These are phyloP conservation scores for Formica selysi DNA, from an alignment of 1,140 invertebrate genomes.

Conservation along the genomic window DNA sequence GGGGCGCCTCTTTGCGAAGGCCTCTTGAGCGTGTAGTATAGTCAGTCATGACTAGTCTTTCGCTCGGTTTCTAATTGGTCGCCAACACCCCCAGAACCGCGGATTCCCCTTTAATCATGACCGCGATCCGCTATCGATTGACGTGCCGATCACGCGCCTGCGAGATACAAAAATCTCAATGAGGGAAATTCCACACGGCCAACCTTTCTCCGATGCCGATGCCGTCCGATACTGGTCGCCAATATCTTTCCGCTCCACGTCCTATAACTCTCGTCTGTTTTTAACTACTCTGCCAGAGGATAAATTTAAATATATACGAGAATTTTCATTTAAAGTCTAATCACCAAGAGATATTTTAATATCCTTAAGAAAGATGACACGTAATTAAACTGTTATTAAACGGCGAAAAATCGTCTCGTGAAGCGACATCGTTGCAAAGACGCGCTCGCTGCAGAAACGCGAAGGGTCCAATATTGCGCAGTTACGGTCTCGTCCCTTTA, in stretches of 20 bases:
- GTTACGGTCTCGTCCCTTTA: conserved; percentile 10
- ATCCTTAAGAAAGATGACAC: conserved; percentile 10
- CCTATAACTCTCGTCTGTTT: not conserved
- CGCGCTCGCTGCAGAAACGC: conserved; percentile 39
- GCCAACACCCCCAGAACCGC: conserved; percentile 49
- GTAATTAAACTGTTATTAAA: conserved; percentile 45
- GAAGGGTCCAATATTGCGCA: not conserved
- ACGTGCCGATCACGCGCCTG: conserved; percentile 62
- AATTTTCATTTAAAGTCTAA: conserved; percentile 36
- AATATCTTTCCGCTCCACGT: not conserved
- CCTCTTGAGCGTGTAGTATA: conserved; percentile 4
- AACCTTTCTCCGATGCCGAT: conserved; percentile 37
- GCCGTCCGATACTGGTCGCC: conserved; percentile 67
- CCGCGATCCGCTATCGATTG: conserved; percentile 63
- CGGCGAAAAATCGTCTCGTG: conserved; percentile 15
- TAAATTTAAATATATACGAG: conserved; percentile 21
- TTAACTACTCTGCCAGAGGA: not conserved
- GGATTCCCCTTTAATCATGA: conserved; percentile 54
- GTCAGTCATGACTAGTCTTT: conserved; percentile 61
- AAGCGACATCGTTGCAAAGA: conserved; percentile 9
- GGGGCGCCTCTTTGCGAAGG: conserved; percentile 27
- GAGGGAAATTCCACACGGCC: conserved; percentile 78
- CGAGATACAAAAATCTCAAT: conserved; percentile 64
- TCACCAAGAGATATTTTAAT: conserved; percentile 40
- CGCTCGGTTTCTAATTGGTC: conserved; percentile 73